Percentiles rank a stretch among this genome's conserved stretches.
Conservation (phyloP, 2,888 invertebrate genomes). For the Diploptera punctata region DNA sequence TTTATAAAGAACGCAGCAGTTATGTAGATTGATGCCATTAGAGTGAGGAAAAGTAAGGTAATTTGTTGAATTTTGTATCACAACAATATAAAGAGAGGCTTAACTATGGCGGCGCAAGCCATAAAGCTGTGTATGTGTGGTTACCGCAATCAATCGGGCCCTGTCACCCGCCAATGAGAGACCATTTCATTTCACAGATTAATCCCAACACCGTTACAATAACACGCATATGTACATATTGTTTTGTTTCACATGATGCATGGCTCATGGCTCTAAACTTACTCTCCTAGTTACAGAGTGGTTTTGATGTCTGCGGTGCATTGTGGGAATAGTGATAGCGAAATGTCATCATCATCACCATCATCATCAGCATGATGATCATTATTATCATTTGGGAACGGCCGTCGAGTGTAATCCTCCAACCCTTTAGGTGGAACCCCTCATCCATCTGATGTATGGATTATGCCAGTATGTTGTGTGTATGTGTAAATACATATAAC, state of each 20-base stretch:
- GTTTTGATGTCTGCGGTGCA: conserved; percentile 41
- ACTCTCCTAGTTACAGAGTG: conserved; percentile 17
- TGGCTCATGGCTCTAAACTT: conserved; percentile 30
- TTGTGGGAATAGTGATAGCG: conserved; percentile 43
- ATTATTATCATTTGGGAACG: conserved; percentile 40
- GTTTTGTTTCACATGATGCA: conserved; percentile 39
- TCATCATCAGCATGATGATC: conserved; percentile 38
- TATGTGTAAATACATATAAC: too few relatives aligned
- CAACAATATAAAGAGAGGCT: too few relatives aligned
- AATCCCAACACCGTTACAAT: conserved; percentile 42
- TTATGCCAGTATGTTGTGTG: conserved; percentile 37
- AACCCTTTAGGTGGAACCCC: conserved; percentile 21
- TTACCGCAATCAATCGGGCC: conserved; percentile 40
- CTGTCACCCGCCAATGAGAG: conserved; percentile 40
- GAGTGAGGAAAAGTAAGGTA: too few relatives aligned
- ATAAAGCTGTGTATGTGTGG: conserved; percentile 36
- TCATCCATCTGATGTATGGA: conserved; percentile 39
- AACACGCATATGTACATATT: conserved; percentile 39
- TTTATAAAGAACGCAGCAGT: too few relatives aligned
- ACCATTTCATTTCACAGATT: conserved; percentile 43
- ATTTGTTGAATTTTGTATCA: too few relatives aligned
- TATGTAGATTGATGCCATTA: too few relatives aligned
- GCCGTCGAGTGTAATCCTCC: conserved; percentile 40
- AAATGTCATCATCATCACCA: conserved; percentile 43
- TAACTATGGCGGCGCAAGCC: conserved; percentile 24